phyloP scores from a whole-genome alignment of 2,797 vertebrate genomes.

The Rallus crepitans region DNA sequence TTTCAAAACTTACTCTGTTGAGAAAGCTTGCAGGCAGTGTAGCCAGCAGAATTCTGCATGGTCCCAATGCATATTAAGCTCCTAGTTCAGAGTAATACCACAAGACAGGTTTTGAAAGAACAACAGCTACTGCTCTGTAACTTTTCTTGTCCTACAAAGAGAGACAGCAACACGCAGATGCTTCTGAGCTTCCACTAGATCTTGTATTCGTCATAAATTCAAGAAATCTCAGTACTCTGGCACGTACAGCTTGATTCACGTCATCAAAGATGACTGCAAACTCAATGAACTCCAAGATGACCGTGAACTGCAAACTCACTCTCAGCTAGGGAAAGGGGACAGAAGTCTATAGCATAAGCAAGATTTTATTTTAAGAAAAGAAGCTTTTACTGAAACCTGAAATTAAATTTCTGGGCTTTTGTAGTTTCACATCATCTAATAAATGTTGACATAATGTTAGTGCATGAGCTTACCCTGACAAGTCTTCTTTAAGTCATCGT shows the following conservation, averaged over 20 bases:
- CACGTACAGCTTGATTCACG: background rate
- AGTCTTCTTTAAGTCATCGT: slow-evolving; percentile 83
- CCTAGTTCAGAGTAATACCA: background rate
- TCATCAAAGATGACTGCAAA: background rate
- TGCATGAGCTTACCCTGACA: slow-evolving; percentile 86
- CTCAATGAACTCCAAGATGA: background rate
- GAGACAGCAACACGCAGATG: background rate
- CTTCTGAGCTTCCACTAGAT: background rate
- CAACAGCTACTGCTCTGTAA: slow-evolving; percentile 7
- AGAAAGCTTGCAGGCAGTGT: slow-evolving; percentile 5
- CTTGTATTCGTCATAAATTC: background rate
- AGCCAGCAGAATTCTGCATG: slow-evolving; percentile 19
- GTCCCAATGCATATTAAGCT: background rate
- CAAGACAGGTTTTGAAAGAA: slow-evolving; percentile 29
- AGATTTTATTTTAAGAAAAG: background rate
- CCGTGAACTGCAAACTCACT: background rate
- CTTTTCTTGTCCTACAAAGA: background rate
- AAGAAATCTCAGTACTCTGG: background rate
- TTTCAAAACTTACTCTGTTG: slow-evolving; percentile 27
- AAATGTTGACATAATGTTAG: background rate
- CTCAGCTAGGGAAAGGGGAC: background rate
- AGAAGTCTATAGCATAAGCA: background rate
- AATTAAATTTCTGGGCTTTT: background rate
- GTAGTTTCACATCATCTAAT: background rate
- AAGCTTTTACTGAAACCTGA: background rate